These are phyloP conservation scores for Camarhynchus parvulus DNA, from an alignment of 2,113 vertebrate species.

Conservation along the genomic window DNA sequence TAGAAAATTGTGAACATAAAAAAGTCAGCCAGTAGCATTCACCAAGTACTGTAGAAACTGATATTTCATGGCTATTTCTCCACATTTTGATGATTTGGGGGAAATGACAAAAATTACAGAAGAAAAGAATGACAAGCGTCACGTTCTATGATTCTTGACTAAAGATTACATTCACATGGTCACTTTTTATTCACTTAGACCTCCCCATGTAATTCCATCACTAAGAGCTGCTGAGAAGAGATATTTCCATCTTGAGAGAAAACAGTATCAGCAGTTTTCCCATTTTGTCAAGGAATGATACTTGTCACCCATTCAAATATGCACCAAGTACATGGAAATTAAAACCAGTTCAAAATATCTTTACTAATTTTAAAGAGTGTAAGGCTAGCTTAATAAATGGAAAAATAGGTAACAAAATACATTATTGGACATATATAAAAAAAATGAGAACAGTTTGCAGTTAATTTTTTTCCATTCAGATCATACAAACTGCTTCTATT, in stretches of 20 bases:
- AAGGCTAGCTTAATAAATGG: neutral
- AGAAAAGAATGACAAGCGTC: neutral
- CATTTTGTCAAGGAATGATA: conserved; percentile 10
- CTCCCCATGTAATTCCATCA: neutral
- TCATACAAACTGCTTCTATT: neutral
- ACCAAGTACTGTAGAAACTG: neutral
- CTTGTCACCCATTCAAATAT: neutral
- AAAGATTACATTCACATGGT: neutral
- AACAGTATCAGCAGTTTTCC: neutral
- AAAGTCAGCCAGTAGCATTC: neutral
- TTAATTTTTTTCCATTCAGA: neutral
- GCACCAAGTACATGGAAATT: neutral
- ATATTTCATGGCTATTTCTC: neutral
- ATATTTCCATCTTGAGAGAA: neutral
- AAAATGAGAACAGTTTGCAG: neutral
- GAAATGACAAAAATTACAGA: neutral
- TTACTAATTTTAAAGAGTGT: neutral
- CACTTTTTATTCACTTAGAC: neutral
- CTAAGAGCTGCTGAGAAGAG: neutral
- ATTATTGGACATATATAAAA: neutral
- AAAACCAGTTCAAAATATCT: neutral
- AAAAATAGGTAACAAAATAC: neutral
- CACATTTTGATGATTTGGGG: neutral
- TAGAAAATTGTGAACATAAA: neutral
- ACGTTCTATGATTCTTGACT: neutral